These are phyloP conservation scores for Kradibia gibbosae DNA, from an alignment of 1,140 invertebrate species.

Conservation along the genomic window DNA sequence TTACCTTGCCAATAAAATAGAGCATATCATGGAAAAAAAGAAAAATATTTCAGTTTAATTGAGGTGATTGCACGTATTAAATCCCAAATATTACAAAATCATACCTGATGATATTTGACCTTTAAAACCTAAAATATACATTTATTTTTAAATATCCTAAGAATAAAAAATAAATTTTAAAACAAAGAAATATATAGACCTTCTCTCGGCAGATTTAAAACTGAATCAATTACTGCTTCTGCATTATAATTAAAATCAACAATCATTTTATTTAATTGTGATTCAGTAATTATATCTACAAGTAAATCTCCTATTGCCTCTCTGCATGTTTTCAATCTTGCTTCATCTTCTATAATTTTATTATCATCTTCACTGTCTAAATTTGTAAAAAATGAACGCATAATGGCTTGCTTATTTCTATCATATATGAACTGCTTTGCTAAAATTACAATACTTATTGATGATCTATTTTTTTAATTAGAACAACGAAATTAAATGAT, in stretches of 20 bases:
- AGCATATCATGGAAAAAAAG: constrained; percentile 70
- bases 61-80: constrained; percentile 20
- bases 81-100: constrained; percentile 40
- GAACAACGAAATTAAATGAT: background rate
- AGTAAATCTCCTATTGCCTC: constrained; percentile 87
- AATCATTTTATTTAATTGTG: constrained; percentile 78
- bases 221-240: constrained; percentile 80
- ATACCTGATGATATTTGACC: constrained; percentile 60
- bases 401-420: constrained; percentile 79
- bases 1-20: constrained; percentile 74
- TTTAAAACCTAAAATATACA: constrained; percentile 48
- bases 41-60: constrained; percentile 50
- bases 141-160: background rate
- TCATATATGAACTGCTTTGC: constrained; percentile 90
- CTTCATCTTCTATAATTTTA: constrained; percentile 77
- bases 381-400: constrained; percentile 81
- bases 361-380: constrained; percentile 83
- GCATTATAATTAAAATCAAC: constrained; percentile 81
- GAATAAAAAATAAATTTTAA: background rate
- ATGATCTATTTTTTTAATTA: background rate
- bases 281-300: constrained; percentile 82
- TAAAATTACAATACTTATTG: constrained; percentile 51
- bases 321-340: constrained; percentile 85
- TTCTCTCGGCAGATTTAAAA: constrained; percentile 72
- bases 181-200: background rate